Conservation (phyloP, 2,888 invertebrate species). For the Laothoe populi region DNA sequence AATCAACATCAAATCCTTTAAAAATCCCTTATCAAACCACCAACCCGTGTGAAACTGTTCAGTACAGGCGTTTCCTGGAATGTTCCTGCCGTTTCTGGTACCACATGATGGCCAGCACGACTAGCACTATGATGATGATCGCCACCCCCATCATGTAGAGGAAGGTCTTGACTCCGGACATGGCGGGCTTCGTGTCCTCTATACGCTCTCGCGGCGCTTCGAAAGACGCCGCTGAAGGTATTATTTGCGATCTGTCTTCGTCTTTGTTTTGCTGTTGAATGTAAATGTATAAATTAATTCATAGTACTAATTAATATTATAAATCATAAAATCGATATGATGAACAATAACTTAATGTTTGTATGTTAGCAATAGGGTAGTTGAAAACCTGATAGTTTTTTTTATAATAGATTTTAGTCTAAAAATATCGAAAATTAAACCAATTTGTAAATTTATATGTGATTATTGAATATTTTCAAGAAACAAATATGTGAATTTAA, state of each 20-base stretch:
- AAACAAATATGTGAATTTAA: too few relatives aligned
- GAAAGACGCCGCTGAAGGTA: constrained; percentile 95
- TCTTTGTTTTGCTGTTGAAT: constrained; percentile 83
- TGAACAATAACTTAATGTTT: too few relatives aligned
- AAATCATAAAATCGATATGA: too few relatives aligned
- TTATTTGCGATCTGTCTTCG: constrained; percentile 92
- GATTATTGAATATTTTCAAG: too few relatives aligned
- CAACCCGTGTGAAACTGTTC: constrained; percentile 35
- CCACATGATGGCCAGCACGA: constrained; percentile 95
- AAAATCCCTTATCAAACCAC: not conserved
- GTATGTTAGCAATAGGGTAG: too few relatives aligned
- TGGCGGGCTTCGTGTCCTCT: constrained; percentile 94
- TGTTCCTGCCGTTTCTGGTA: constrained; percentile 97
- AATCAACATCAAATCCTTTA: too few relatives aligned
- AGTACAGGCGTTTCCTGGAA: constrained; percentile 92
- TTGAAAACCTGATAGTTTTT: too few relatives aligned
- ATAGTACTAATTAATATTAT: too few relatives aligned
- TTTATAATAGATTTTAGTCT: too few relatives aligned
- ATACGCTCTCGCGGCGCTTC: constrained; percentile 96
- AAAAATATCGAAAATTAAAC: too few relatives aligned
- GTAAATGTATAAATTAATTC: too few relatives aligned
- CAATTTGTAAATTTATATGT: too few relatives aligned
- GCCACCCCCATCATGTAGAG: constrained; percentile 93
- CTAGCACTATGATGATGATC: constrained; percentile 91
- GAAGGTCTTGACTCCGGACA: constrained; percentile 96